Evolutionary conservation across 2,113 vertebrate species (phyloP), one percentile per base, ranked within the genome.

Genomic region (Nerophis ophidion): DNA sequence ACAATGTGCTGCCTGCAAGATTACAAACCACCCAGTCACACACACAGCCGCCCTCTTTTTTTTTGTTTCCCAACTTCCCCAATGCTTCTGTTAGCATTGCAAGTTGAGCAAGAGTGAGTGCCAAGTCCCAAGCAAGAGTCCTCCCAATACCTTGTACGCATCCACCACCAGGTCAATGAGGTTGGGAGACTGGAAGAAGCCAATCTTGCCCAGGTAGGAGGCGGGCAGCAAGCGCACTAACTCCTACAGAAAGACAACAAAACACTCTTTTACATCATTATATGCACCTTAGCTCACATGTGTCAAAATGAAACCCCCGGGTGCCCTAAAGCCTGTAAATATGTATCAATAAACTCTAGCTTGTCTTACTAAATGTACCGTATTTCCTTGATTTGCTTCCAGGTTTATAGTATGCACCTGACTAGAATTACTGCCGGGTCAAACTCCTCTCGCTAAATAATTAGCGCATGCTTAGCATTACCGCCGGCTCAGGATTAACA

Each of bases 131-230:
- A 52, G 15, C 6, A 44, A 60, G 5, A 61, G n/a, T n/a, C 11
- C 0, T 74, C 73, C 83, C 12, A 11, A 71, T 91, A 99, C 97
- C 94, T 96, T 92, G 86, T 98, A 99, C 49, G 94, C 91, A 19
- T 94, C 92, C 68, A 95, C 89, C 66, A 99, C 95, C 76, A 99
- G 82, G 67, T 97, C 93, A 67, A 94, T 94, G n/a, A 99, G 90
- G 80, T 94, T 97, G n/a, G 92, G 87, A 72, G 94, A 92, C 83
- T 95, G 93, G 64, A 93, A 92, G 80, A 94, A 89, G 33, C 82
- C 78, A 76, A 99, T 90, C 69, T 91, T 93, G 70, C 93, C 93
- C 82, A 96, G 92, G 77, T 91, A 83, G 66, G 94, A 91, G 36
- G 94, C 96, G 70, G 97, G 97, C 36, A 99, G 80, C 42, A 98